Percentiles rank a stretch among this genome's conserved stretches.
These are phyloP conservation scores for Hoplostethus mediterraneus DNA, from an alignment of 2,797 vertebrate species.

Conservation along the genomic window DNA sequence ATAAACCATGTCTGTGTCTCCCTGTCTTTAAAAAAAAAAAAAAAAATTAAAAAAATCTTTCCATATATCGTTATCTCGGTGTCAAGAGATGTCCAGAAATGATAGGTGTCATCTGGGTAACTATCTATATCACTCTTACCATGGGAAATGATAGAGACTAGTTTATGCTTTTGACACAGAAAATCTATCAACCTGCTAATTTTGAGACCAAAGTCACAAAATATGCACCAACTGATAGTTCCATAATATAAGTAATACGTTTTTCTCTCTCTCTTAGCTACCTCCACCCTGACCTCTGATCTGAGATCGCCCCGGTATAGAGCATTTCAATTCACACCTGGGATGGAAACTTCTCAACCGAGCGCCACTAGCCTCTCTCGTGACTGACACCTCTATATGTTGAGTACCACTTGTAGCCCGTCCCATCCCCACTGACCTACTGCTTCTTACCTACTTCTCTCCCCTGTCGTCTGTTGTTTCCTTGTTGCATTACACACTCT, in stretches of 20 bases:
- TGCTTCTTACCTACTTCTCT: conserved; percentile 21
- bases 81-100: conserved; percentile 21
- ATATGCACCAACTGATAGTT: neutral
- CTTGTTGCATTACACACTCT: conserved; percentile 24
- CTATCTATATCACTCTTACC: neutral
- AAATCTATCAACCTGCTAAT: neutral
- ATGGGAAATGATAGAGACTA: neutral
- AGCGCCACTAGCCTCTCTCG: conserved; percentile 12
- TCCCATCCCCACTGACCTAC: conserved; percentile 16
- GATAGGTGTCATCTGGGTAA: conserved; percentile 56
- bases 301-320: conserved; percentile 7
- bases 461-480: conserved; percentile 32
- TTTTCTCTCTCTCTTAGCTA: neutral
- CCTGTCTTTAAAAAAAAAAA: no score
- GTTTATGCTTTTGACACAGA: neutral
- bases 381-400: conserved; percentile 22
- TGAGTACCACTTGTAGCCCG: conserved; percentile 16
- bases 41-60: no score
- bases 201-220: neutral
- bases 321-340: conserved; percentile 26
- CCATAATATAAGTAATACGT: neutral
- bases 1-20: neutral
- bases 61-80: conserved; percentile 27
- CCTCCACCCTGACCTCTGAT: conserved; percentile 24
- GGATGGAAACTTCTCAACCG: conserved; percentile 24